Base-by-base conservation (phyloP, 2,797 vertebrate genomes). In the Enteromius trimaculatus region DNA sequence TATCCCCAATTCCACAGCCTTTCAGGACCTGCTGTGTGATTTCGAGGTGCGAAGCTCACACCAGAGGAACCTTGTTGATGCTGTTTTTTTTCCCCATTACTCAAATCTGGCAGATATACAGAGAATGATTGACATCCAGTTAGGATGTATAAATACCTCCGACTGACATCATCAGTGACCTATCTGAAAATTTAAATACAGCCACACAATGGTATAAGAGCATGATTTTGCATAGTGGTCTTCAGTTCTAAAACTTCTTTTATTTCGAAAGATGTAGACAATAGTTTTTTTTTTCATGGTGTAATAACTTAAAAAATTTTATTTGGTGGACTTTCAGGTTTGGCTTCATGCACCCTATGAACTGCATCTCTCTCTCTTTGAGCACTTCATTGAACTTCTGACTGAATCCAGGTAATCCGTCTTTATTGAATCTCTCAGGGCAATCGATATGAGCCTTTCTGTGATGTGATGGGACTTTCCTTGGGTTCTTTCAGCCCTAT, bases 281-380 rank as follows among this genome's bases (percentile, higher is more conserved):
- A 14, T 16, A 39, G 9, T 55, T 74, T 34, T 6, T 55, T 55
- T 51, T 79, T 65, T n/a, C 6, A 23, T 39, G 13, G 39, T 39
- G 5, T 9, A 37, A 71, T 49, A 5, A n/a, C n/a, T 19, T 11
- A 29, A 3, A 23, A 77, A 44, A 10, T 3, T 8, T 19, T 11
- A 13, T 44, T 47, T 13, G 1, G 68, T 89, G 75, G 75, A 86
- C 82, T 92, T 89, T 83, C 91, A 99, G 98, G 98, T 99, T 55
- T 99, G 98, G 98, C 97, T 99, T 75, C 98, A 99, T 31, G 98
- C 98, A 21, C 98, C 98, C 0, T 99, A 99, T 68, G 98, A 99
- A 85, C 97, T 99, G 89, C 98, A 99, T 87, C 94, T 99, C 87
- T 99, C 98, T 6, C 93, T 99, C 70, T 99, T 99, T 87, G 98